A percentile compares a stretch with the other conserved stretches of the same genome.
phyloP scores from a whole-genome alignment of 1,140 invertebrate species.

The Brachionus rubens region DNA sequence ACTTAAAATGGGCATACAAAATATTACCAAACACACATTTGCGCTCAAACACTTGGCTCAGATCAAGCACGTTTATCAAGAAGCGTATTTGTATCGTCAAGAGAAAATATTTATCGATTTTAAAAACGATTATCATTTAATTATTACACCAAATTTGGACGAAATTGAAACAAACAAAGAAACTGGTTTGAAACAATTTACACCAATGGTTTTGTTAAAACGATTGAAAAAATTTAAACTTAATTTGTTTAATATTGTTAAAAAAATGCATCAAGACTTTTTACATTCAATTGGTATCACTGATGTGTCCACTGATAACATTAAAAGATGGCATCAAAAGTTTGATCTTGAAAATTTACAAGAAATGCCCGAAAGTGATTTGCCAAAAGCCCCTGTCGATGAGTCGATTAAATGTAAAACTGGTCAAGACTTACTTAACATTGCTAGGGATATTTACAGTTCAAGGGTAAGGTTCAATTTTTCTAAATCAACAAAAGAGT shows the following conservation, averaged over 20 bases:
- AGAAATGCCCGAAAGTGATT: constrained; percentile 35
- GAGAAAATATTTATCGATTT: constrained; percentile 45
- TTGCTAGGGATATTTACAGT: constrained; percentile 40
- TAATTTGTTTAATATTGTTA: constrained; percentile 14
- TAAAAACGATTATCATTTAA: constrained; percentile 44
- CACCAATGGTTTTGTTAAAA: constrained; percentile 28
- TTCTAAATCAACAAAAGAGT: no score
- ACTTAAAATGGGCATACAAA: constrained; percentile 41
- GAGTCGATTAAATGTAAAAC: constrained; percentile 37
- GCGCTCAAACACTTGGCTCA: background rate
- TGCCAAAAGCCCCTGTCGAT: constrained; percentile 43
- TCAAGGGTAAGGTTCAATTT: constrained; percentile 5
- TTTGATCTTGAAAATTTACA: constrained; percentile 44
- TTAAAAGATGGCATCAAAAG: constrained; percentile 48
- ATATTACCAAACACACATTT: constrained; percentile 40
- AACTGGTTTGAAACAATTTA: constrained; percentile 14
- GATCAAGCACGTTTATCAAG: constrained; percentile 23
- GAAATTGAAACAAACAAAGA: constrained; percentile 32
- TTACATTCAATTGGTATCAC: constrained; percentile 34
- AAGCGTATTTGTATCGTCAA: constrained; percentile 15
- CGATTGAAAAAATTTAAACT: constrained; percentile 39
- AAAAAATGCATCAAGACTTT: constrained; percentile 35
- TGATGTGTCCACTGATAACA: constrained; percentile 7
- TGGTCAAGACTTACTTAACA: constrained; percentile 29
- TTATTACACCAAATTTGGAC: constrained; percentile 30